phyloP scores from a whole-genome alignment of 2,888 invertebrate genomes.

The Mesorhabditis belari region DNA sequence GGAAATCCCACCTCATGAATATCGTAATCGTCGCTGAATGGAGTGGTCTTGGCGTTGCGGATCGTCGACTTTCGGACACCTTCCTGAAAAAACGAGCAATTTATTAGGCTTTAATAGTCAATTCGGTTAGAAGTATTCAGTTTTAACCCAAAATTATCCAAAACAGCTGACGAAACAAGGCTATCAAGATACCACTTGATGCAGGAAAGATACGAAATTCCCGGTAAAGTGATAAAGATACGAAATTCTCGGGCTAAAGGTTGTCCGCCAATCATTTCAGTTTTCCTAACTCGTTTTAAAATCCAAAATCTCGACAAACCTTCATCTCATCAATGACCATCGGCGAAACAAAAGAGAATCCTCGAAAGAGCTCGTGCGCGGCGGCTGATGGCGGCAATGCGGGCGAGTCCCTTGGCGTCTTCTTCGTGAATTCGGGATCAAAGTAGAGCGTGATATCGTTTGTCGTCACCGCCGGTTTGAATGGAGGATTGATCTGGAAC shows the following conservation, averaged over 20 bases:
- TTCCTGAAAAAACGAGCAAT: too few species aligned
- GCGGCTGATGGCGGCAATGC: constrained; percentile 95
- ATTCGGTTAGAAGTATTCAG: too few species aligned
- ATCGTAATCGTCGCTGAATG: constrained; percentile 10
- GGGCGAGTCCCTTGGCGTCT: constrained; percentile 92
- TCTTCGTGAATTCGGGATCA: constrained; percentile 94
- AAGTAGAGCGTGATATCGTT: constrained; percentile 89
- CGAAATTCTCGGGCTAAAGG: too few species aligned
- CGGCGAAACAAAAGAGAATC: constrained; percentile 95
- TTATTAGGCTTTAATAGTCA: too few species aligned
- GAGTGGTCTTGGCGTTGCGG: background rate
- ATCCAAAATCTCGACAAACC: background rate
- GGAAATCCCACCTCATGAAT: constrained; percentile 4
- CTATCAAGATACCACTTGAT: too few species aligned
- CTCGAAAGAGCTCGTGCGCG: constrained; percentile 92
- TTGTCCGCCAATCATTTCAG: background rate
- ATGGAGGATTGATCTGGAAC: constrained; percentile 84
- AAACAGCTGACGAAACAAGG: too few species aligned
- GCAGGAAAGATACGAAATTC: too few species aligned
- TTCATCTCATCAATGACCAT: constrained; percentile 65
- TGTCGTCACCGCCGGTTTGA: constrained; percentile 87
- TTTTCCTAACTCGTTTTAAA: background rate
- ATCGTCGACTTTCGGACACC: background rate
- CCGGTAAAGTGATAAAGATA: too few species aligned
- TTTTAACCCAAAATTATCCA: too few species aligned